Conservation (phyloP, 1,140 invertebrate genomes). For the Octopus sinensis region DNA sequence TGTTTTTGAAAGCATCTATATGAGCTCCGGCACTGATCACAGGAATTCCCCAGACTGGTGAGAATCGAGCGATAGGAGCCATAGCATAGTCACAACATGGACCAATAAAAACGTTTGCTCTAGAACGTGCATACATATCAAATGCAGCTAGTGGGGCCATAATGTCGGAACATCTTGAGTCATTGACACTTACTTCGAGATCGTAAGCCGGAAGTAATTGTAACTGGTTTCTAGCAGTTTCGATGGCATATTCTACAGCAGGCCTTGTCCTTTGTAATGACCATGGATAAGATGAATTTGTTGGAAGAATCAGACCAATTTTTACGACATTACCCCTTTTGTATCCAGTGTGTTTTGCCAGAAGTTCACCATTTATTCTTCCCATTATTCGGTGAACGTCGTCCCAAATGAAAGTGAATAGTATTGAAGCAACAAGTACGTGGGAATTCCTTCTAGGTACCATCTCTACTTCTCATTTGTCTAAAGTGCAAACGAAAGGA, state of each 20-base stretch:
- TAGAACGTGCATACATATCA: conserved; percentile 20
- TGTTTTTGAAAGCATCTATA: conserved; percentile 26
- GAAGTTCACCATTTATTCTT: no score
- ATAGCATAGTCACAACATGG: conserved; percentile 87
- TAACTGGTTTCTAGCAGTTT: conserved; percentile 30
- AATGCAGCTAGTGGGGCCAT: conserved; percentile 20
- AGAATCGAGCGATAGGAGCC: conserved; percentile 74
- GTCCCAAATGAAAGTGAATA: no score
- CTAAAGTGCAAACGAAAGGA: no score
- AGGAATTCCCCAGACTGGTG: conserved; percentile 28
- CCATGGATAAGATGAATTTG: conserved; percentile 27
- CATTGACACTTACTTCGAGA: background rate
- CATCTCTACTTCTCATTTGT: no score
- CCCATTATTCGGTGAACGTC: no score
- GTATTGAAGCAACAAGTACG: no score
- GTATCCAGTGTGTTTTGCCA: no score
- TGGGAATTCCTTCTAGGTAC: no score
- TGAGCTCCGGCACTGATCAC: conserved; percentile 27
- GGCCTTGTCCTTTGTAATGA: conserved; percentile 28
- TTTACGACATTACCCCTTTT: background rate
- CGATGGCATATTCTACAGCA: conserved; percentile 38
- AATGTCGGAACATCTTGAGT: conserved; percentile 14
- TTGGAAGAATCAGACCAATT: conserved; percentile 40
- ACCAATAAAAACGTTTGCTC: conserved; percentile 77
- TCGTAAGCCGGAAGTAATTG: conserved; percentile 23